A percentile compares a stretch with the other conserved stretches of the same genome.
Conservation (phyloP, 2,888 invertebrate species). For the Drosophila mimica region DNA sequence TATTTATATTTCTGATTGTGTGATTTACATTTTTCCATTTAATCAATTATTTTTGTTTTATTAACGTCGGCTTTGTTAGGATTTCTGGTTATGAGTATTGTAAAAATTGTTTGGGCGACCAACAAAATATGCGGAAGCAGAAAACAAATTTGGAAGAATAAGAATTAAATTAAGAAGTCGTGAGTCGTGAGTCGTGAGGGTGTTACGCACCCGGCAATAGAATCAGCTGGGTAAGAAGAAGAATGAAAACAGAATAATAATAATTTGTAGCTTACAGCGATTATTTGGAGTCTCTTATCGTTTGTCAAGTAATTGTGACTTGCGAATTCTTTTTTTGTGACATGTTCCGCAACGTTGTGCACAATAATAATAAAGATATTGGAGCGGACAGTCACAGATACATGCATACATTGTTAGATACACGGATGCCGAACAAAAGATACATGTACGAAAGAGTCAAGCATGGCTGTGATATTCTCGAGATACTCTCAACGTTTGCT, state of each 20-base stretch:
- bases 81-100: slow-evolving; percentile 28
- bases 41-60: slow-evolving; percentile 9
- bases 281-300: slow-evolving; percentile 20
- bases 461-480: neutral
- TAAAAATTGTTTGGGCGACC: slow-evolving; percentile 26
- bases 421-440: slow-evolving; percentile 9
- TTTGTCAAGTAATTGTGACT: slow-evolving; percentile 53
- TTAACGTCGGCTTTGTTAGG: slow-evolving; percentile 26
- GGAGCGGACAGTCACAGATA: slow-evolving; percentile 44
- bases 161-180: neutral
- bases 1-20: neutral
- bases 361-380: slow-evolving; percentile 64
- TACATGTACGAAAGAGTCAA: neutral
- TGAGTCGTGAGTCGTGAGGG: neutral
- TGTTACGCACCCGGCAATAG: neutral
- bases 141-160: neutral
- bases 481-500: slow-evolving; percentile 17
- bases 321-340: slow-evolving; percentile 37
- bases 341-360: slow-evolving; percentile 67
- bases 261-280: slow-evolving; percentile 1
- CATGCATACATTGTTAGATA: slow-evolving; percentile 6
- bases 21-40: slow-evolving; percentile 4
- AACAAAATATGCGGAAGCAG: slow-evolving; percentile 55
- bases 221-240: neutral
- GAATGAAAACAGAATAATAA: neutral